Evolutionary conservation across 2,113 vertebrate species (phyloP), one percentile per base, ranked within the genome.

Genomic region (Rallus limicola): DNA sequence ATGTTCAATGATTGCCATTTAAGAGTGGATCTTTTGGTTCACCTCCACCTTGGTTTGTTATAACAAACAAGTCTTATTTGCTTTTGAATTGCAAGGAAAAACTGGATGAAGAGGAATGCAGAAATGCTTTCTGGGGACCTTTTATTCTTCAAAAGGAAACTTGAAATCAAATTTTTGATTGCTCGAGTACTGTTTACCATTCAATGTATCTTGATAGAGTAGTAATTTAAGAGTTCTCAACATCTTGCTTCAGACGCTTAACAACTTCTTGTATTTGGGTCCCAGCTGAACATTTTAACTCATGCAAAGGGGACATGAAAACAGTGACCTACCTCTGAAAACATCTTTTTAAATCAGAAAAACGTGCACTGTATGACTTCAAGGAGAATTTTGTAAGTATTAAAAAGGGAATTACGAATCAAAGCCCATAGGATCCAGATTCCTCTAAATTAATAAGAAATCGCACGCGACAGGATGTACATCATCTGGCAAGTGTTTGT

Each of bases 311-410:
- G 79, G 86, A 97, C 85, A 69, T 52, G 70, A 95, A 94, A 97
- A 95, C 24, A 58, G 88, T 97, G 96, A 96, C 83, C 90, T 97
- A 93, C 84, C 78, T 94, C 94, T 88, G 72, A 70, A 97, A 98
- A 96, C 6, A 93, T 97, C 70, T 95, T 93, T 95, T 86, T 97
- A 91, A 97, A 97, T 96, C 91, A 96, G 88, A 97, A 98, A 97
- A 98, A 96, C 81, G 6, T 97, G 92, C 31, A 40, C 55, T 77
- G 40, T 56, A 65, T 91, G 62, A 79, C 75, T 93, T 78, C 83
- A 94, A 94, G 80, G 40, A 97, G 48, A 86, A 65, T 74, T 86
- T 88, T 93, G 8, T 77, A 25, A 96, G 72, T 48, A 86, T 92
- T 38, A 48, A 50, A 97, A 82, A 48, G 85, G 84, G 88, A 97